These are phyloP conservation scores for Podarcis siculus DNA, from an alignment of 2,797 vertebrate genomes.

Conservation along the genomic window DNA sequence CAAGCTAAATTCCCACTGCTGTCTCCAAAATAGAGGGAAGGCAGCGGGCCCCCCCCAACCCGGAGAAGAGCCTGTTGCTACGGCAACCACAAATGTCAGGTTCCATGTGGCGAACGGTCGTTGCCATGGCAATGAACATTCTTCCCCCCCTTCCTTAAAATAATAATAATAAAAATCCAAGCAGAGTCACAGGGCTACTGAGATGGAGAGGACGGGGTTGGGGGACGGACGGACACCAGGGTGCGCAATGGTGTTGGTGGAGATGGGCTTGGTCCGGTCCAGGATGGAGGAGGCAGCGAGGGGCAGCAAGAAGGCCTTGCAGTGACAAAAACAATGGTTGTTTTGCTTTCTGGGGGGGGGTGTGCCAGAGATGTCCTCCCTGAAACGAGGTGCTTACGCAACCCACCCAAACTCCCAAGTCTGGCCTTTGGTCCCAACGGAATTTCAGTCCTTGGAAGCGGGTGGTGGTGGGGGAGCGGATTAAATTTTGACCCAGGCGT, in stretches of 20 bases:
- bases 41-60: slow-evolving; percentile 48
- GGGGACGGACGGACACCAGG: too few relatives aligned
- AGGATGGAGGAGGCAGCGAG: not conserved
- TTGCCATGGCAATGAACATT: slow-evolving; percentile 80
- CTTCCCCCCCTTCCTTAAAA: not conserved
- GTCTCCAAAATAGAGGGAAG: slow-evolving; percentile 70
- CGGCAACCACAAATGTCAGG: slow-evolving; percentile 83
- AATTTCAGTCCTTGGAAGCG: too few relatives aligned
- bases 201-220: not conserved
- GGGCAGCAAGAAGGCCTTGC: too few relatives aligned
- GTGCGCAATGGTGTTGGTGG: not conserved
- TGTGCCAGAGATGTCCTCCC: too few relatives aligned
- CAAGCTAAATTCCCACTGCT: not conserved
- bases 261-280: not conserved
- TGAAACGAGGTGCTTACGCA: too few relatives aligned
- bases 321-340: too few relatives aligned
- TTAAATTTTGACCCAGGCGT: too few relatives aligned
- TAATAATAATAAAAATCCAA: not conserved
- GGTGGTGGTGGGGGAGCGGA: too few relatives aligned
- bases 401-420: too few relatives aligned
- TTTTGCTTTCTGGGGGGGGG: too few relatives aligned
- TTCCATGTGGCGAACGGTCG: slow-evolving; percentile 80
- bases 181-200: slow-evolving; percentile 53
- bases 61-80: slow-evolving; percentile 77
- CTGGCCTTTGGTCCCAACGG: too few relatives aligned